Base-by-base conservation (phyloP, 2,113 vertebrate species). In the Megatriorchis doriae region DNA sequence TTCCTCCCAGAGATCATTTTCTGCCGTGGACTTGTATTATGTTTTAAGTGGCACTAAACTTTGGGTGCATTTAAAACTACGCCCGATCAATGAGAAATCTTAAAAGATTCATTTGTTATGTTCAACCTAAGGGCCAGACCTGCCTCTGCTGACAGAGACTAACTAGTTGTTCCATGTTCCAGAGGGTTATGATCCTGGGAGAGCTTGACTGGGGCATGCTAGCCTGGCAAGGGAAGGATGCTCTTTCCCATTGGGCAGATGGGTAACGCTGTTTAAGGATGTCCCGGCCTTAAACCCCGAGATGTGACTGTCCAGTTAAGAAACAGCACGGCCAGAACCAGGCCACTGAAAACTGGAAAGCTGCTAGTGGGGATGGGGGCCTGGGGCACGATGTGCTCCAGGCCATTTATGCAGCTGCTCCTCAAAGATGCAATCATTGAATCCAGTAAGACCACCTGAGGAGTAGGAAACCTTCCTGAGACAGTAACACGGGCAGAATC, bases 401-500 rank as follows among this genome's bases (percentile, higher is more conserved):
- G 86, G 40, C 56, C 61, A 43, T 93, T 91, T 90, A 50, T 96
- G 75, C 94, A 93, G 74, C 82, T 94, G 90, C 67, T 94, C 71
- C 93, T 92, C 90, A 89, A 74, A 84, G 65, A 68, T 53, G 17
- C 56, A 74, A 47, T 32, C 55, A 63, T 38, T 84, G 61, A 91
- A 91, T 36, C 59, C 86, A 78, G 11, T 17, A 27, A 83, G 82
- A 94, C 85, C 86, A 86, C 86, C 36, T 94, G 88, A 94, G 68
- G 88, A 84, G 81, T 1, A 91, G 56, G 34, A 96, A 95, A 61
- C 66, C 77, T 65, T 95, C 53, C 43, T 3, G 7, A 75, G 56
- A 11, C 25, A 66, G 73, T 42, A 61, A 16, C 16, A 29, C 26
- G 21, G 73, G 36, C 61, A 91, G 93, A 93, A 92, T 65, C 34